Conservation (phyloP, 2,113 vertebrate genomes). For the Hippocampus comes region DNA sequence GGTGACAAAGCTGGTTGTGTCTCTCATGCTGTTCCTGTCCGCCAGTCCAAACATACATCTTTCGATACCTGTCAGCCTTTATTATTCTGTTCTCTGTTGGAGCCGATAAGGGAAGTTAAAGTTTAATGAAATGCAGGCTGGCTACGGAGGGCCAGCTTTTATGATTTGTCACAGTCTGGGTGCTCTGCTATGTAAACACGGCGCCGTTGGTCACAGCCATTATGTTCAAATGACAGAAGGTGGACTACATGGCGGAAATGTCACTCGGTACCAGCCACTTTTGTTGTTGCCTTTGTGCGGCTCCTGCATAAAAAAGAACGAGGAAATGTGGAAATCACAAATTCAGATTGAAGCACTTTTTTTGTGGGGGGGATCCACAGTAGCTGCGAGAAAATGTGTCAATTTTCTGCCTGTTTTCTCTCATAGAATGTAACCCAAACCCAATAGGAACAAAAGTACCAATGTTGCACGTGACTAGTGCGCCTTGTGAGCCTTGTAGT, state of each 20-base stretch:
- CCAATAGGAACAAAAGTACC: constrained; percentile 15
- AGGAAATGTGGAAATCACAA: constrained; percentile 38
- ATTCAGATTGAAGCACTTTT: constrained; percentile 55
- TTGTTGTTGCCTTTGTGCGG: constrained; percentile 44
- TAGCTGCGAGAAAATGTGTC: constrained; percentile 51
- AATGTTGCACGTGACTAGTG: constrained; percentile 22
- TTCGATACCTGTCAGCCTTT: constrained; percentile 74
- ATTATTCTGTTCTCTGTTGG: constrained; percentile 71
- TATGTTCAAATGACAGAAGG: constrained; percentile 73
- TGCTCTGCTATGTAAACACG: constrained; percentile 75
- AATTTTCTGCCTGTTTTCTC: constrained; percentile 54
- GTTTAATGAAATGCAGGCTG: constrained; percentile 76
- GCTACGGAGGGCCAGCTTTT: constrained; percentile 72
- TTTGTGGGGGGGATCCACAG: constrained; percentile 28
- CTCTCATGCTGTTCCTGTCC: constrained; percentile 62
- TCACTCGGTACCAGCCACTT: constrained; percentile 55
- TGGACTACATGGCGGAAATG: constrained; percentile 62
- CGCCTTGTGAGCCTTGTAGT: constrained; percentile 24
- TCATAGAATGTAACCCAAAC: constrained; percentile 36
- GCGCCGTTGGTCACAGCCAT: constrained; percentile 70
- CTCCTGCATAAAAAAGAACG: constrained; percentile 40
- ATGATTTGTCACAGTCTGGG: constrained; percentile 77
- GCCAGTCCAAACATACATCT: constrained; percentile 71
- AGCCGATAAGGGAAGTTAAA: constrained; percentile 74
- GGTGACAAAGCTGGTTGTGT: constrained; percentile 66